Evolutionary conservation across 1,140 invertebrate species (phyloP).

Genomic region (Diplogasteroides magnus): DNA sequence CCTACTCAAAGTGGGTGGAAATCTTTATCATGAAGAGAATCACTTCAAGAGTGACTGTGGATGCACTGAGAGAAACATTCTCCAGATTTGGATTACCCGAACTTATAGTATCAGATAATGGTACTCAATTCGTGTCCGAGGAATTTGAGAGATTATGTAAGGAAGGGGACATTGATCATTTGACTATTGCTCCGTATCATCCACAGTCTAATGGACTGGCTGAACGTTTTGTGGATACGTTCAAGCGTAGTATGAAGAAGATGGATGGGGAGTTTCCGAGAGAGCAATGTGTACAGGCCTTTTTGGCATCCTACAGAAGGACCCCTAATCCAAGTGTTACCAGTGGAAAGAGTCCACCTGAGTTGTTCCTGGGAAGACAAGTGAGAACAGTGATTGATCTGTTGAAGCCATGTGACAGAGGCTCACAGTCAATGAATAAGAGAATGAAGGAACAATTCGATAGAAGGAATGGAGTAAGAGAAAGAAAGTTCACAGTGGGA

Average conservation of each 20-base stretch:
- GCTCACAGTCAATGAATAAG: neutral
- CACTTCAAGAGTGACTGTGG: constrained; percentile 14
- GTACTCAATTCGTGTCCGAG: constrained; percentile 47
- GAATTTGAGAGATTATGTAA: constrained; percentile 49
- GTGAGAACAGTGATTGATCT: neutral
- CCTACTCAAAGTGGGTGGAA: constrained; percentile 60
- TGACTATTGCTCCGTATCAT: constrained; percentile 42
- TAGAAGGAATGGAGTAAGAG: neutral
- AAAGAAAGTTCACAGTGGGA: neutral
- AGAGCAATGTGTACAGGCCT: neutral
- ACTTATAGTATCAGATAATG: constrained; percentile 54
- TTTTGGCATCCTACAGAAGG: neutral
- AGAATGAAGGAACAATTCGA: neutral
- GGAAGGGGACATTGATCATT: constrained; percentile 35
- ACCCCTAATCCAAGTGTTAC: neutral
- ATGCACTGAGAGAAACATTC: constrained; percentile 27
- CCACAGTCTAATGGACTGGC: constrained; percentile 49
- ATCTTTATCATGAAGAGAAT: constrained; percentile 46
- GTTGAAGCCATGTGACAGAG: neutral
- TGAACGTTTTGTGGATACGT: constrained; percentile 51
- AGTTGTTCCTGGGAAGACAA: neutral
- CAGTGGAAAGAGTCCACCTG: neutral
- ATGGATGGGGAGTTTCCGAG: neutral
- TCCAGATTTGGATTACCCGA: constrained; percentile 37
- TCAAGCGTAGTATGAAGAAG: constrained; percentile 29